Evolutionary conservation across 2,113 vertebrate species (phyloP).

Genomic region (Galemys pyrenaicus): DNA sequence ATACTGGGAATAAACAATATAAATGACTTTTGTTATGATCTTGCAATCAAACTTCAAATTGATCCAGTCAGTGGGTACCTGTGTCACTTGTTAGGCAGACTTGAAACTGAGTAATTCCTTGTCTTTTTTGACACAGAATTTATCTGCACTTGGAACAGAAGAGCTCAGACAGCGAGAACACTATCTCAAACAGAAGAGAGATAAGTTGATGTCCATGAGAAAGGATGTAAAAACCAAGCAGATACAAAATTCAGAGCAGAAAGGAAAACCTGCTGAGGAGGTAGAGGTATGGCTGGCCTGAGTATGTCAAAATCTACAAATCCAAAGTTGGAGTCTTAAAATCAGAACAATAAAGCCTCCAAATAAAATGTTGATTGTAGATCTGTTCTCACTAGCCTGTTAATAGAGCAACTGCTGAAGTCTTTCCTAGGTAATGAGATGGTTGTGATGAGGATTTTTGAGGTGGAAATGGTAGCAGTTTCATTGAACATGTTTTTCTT

Average conservation of each 20-base stretch:
- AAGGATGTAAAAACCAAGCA: slow-evolving; percentile 87
- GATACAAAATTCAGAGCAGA: slow-evolving; percentile 71
- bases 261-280: slow-evolving; percentile 79
- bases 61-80: background rate
- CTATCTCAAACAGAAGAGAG: slow-evolving; percentile 95
- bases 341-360: background rate
- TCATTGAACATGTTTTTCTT: background rate
- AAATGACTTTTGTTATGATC: background rate
- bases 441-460: background rate
- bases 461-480: slow-evolving; percentile 1
- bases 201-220: slow-evolving; percentile 92
- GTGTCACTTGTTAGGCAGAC: background rate
- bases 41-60: background rate
- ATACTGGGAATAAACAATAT: background rate
- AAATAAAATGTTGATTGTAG: background rate
- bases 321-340: background rate
- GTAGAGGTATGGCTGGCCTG: slow-evolving; percentile 76
- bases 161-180: slow-evolving; percentile 93
- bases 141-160: slow-evolving; percentile 89
- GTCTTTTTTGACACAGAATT: slow-evolving; percentile 83
- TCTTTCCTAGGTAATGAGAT: background rate
- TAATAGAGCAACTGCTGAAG: background rate
- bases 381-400: background rate
- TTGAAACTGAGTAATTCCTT: background rate
- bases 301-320: background rate